Base-by-base conservation (phyloP, 2,797 vertebrate genomes). In the Leuciscus waleckii region DNA sequence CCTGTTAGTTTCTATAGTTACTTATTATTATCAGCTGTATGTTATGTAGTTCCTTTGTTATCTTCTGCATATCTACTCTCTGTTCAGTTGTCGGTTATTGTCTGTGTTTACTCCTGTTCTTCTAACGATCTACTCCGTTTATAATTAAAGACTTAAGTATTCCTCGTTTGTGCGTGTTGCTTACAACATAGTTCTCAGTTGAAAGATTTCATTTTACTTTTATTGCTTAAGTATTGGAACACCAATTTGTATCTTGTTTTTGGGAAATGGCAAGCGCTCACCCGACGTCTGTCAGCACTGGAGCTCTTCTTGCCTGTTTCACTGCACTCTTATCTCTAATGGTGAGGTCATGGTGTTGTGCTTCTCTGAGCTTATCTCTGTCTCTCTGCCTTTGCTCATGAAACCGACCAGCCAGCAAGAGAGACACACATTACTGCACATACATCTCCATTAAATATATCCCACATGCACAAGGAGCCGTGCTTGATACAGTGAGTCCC, bases 391-490 rank as follows among this genome's bases (percentile, higher is more conserved):
- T 78, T 81, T 74, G 67, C 56, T 56, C 79, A 49, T 81, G 51
- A 76, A 83, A 79, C 82, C 83, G 80, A 83, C 67, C 79, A 79
- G 84, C 61, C 69, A 70, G 73, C 32, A 32, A 39, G 73, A 58
- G 61, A 63, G 49, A 68, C 39, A 73, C 43, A 81, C 37, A 79
- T 51, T 79, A 56, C 29, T 83, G 84, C 49, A 67, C 35, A 63
- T 41, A 76, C 74, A 77, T 83, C 84, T 85, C 74, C 69, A 75
- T 61, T 54, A 78, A 35, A 81, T 79, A 84, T 74, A 69, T 35
- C 32, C 16, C 63, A 68, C 49, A 75, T 21, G 35, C 51, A 75
- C 32, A 26, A 67, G 14, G 32, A 82, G 61, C n/a, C 13, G 0
- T n/a, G 41, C 68, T 61, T 83, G 21, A 84, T 84, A 41, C 29